Conservation (phyloP, 2,888 invertebrate genomes). For the Diaprepes abbreviatus region DNA sequence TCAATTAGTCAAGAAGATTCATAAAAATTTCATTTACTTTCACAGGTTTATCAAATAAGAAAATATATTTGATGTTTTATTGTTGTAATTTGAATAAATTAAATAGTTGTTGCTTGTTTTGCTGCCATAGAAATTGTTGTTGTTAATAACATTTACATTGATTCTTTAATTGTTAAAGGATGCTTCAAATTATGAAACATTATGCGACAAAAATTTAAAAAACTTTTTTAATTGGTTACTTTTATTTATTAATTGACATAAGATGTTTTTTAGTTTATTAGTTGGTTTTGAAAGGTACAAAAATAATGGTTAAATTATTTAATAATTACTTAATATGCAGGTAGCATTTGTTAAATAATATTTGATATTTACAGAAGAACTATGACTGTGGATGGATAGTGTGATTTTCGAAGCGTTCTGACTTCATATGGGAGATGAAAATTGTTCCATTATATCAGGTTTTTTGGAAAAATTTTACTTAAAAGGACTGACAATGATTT, state of each 20-base stretch:
- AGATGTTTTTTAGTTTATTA: background rate
- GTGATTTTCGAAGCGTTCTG: too few species aligned
- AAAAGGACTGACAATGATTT: too few species aligned
- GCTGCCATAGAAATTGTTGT: background rate
- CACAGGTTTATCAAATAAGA: background rate
- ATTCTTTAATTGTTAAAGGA: too few species aligned
- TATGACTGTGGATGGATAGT: too few species aligned
- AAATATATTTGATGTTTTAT: background rate
- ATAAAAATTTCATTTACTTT: background rate
- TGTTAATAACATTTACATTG: too few species aligned
- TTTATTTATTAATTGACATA: background rate
- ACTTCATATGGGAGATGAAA: too few species aligned
- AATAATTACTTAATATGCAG: too few species aligned
- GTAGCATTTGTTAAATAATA: too few species aligned
- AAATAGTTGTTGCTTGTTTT: background rate
- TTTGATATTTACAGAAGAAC: too few species aligned
- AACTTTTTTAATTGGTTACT: background rate
- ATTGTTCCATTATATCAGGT: too few species aligned
- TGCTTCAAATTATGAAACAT: background rate
- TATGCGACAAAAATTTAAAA: background rate
- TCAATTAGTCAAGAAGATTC: background rate
- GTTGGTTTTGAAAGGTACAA: background rate
- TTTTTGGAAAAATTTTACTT: too few species aligned
- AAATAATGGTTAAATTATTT: too few species aligned
- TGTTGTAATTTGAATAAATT: background rate